A percentile compares a stretch with the other conserved stretches of the same genome.
phyloP scores from a whole-genome alignment of 2,797 vertebrate genomes.

The Propithecus perrieri region DNA sequence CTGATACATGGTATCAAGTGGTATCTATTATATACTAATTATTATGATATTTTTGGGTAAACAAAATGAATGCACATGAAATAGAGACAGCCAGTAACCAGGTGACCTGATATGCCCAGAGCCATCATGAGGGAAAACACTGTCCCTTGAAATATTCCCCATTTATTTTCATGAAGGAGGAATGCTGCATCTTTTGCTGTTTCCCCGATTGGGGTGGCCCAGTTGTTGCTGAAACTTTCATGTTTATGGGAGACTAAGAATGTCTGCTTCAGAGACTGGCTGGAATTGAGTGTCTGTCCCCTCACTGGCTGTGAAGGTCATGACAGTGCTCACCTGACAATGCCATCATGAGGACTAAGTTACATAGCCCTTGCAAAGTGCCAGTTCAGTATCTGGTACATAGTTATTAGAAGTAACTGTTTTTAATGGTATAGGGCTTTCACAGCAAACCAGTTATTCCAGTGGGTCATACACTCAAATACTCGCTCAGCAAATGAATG shows the following conservation, averaged over 20 bases:
- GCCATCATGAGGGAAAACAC: neutral
- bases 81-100: neutral
- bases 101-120: neutral
- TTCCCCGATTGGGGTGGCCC: neutral
- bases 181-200: neutral
- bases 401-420: too few species aligned
- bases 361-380: neutral
- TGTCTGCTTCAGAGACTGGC: neutral
- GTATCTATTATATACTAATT: neutral
- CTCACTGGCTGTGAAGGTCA: neutral
- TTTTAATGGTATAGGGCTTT: neutral
- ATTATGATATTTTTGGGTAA: neutral
- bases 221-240: neutral
- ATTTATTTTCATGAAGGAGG: neutral
- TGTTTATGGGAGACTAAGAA: neutral
- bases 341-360: neutral
- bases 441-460: neutral
- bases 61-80: neutral
- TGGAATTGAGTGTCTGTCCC: neutral
- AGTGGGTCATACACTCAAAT: neutral
- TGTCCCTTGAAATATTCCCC: neutral
- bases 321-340: neutral
- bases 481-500: neutral
- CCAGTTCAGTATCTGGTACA: neutral
- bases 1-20: neutral